Evolutionary conservation across 2,797 vertebrate genomes (phyloP), one percentile per base, ranked within the genome.

Genomic region (Melanotaenia pygmaea): DNA sequence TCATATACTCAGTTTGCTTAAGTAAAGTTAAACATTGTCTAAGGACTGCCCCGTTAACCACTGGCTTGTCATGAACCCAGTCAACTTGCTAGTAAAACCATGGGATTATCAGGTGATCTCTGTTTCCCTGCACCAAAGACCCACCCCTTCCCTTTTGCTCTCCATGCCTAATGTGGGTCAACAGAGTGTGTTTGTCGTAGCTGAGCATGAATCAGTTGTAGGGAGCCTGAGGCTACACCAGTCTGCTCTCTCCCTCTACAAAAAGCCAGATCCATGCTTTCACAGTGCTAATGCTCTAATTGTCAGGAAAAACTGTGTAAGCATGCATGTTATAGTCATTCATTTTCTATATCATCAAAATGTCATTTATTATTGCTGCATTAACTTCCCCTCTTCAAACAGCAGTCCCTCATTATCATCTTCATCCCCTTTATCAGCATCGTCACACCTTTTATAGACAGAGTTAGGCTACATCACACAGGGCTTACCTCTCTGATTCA

Each of bases 131-230:
- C 34, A 10, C 26, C 63, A 32, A 60, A 16, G 11, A 2, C 32
- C 64, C 64, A 0, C 65, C 73, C 74, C 70, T 64, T 51, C 37
- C n/a, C 72, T 60, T 72, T 60, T 56, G 61, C 40, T 59, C 63
- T 54, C 82, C 72, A 65, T 77, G 74, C 74, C 26, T 87, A 83
- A 94, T 93, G 80, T 94, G 91, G 93, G 92, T 93, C 93, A 93
- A 73, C 75, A 43, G 76, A 80, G 77, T 91, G 75, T 72, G 85
- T 74, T 88, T 72, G 77, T 86, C 84, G 85, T 84, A 80, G 75
- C 59, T 82, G 84, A 89, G 80, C 83, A 82, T 77, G 76, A 88
- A 85, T 74, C 63, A 64, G 82, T 78, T 51, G 67, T 56, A 43
- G 58, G 66, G 63, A 78, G 86, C 92, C 89, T 34, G 67, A 81